These are phyloP conservation scores for Agrypnus murinus DNA, from an alignment of 2,888 invertebrate species.

Conservation along the genomic window DNA sequence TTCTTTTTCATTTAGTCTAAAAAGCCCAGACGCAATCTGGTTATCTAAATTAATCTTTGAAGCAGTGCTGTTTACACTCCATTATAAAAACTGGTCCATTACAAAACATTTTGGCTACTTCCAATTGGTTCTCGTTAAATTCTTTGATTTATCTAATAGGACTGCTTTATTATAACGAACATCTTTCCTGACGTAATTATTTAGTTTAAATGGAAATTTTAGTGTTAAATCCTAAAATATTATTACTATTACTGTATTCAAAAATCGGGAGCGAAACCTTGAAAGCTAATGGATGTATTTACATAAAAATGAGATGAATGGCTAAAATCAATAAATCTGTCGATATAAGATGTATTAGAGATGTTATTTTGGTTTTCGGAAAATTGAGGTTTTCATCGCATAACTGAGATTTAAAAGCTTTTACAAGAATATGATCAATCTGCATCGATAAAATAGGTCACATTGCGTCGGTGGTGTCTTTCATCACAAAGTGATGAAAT, in stretches of 20 bases:
- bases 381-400: too few relatives aligned
- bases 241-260: not conserved
- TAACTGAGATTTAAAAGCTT: too few relatives aligned
- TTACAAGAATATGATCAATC: too few relatives aligned
- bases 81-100: conserved; percentile 26
- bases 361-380: too few relatives aligned
- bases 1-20: too few relatives aligned
- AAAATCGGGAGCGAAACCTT: conserved; percentile 11
- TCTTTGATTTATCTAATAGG: conserved; percentile 18
- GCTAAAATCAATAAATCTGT: too few relatives aligned
- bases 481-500: too few relatives aligned
- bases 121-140: conserved; percentile 17
- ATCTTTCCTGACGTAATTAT: not conserved
- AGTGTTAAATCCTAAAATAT: not conserved
- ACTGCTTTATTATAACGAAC: conserved; percentile 13
- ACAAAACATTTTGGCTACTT: conserved; percentile 23
- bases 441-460: too few relatives aligned
- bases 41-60: conserved; percentile 17
- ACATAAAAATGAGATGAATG: too few relatives aligned
- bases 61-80: conserved; percentile 19
- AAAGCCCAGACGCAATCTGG: not conserved
- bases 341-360: too few relatives aligned
- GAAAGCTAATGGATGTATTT: not conserved
- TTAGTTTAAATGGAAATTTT: conserved; percentile 2
- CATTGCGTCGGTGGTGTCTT: too few relatives aligned